Conservation (phyloP, 2,888 invertebrate genomes). For the Apodemia mormo region DNA sequence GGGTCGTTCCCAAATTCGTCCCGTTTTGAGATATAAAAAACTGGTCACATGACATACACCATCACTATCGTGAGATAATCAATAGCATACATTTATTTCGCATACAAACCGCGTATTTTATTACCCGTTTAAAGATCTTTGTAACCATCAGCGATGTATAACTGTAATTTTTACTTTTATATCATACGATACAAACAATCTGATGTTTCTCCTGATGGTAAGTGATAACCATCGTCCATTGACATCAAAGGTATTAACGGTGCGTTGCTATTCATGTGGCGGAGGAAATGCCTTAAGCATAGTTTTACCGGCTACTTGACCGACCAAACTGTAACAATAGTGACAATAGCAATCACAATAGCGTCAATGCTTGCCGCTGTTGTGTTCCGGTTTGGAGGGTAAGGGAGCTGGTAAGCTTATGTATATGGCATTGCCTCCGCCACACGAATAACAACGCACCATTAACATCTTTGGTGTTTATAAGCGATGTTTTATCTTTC, state of each 20-base stretch:
- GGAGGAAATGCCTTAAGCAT: not conserved
- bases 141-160: conserved; percentile 2
- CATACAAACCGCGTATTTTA: conserved; percentile 33
- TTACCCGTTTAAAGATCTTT: not conserved
- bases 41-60: conserved; percentile 19
- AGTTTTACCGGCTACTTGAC: too few species aligned
- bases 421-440: too few species aligned
- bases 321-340: too few species aligned
- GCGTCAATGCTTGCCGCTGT: too few species aligned
- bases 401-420: too few species aligned
- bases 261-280: not conserved
- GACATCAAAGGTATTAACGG: not conserved
- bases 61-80: conserved; percentile 58
- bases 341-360: too few species aligned
- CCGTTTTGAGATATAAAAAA: not conserved
- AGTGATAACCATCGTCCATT: not conserved
- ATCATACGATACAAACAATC: not conserved
- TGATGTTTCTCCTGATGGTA: not conserved
- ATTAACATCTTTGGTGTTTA: too few species aligned
- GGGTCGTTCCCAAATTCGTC: not conserved
- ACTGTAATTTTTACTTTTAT: not conserved
- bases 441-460: too few species aligned
- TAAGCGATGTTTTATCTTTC: too few species aligned
- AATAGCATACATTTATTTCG: conserved; percentile 46
- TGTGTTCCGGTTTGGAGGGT: too few species aligned